Conservation (phyloP, 2,113 vertebrate species). For the Anoplopoma fimbria region DNA sequence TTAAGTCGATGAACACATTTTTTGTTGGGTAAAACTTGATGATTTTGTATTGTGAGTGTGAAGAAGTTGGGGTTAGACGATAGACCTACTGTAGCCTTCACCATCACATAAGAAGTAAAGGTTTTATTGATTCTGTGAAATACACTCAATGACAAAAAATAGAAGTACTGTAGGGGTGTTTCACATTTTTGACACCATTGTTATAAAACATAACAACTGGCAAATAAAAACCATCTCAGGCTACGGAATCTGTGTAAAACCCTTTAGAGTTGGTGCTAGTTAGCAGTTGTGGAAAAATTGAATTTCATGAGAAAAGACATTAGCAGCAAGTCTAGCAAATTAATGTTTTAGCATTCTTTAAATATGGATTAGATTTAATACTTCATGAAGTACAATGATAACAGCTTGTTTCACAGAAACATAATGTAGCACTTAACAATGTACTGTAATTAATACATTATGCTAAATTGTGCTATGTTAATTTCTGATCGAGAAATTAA, state of each 20-base stretch:
- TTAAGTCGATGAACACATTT: not conserved
- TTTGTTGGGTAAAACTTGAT: not conserved
- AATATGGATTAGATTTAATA: slow-evolving; percentile 84
- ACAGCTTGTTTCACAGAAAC: slow-evolving; percentile 80
- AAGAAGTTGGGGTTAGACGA: not conserved
- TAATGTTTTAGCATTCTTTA: slow-evolving; percentile 83
- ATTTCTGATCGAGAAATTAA: slow-evolving; percentile 81
- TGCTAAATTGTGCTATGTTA: slow-evolving; percentile 83
- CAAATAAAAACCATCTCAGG: not conserved
- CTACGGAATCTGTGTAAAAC: slow-evolving; percentile 1
- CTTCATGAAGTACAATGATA: slow-evolving; percentile 83
- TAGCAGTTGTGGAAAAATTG: slow-evolving; percentile 61
- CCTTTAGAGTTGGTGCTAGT: slow-evolving; percentile 44
- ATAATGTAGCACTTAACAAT: slow-evolving; percentile 79
- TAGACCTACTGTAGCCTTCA: not conserved
- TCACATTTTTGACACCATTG: not conserved
- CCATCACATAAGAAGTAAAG: not conserved
- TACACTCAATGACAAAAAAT: not conserved
- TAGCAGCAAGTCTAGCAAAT: slow-evolving; percentile 78
- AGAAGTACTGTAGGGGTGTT: not conserved
- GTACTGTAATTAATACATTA: slow-evolving; percentile 83
- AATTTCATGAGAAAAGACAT: slow-evolving; percentile 73
- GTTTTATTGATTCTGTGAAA: not conserved
- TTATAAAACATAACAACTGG: slow-evolving; percentile 1
- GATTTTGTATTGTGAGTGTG: not conserved